A percentile compares a stretch with the other conserved stretches of the same genome.
These are phyloP conservation scores for Aegithalos caudatus DNA, from an alignment of 2,113 vertebrate species.

Conservation along the genomic window DNA sequence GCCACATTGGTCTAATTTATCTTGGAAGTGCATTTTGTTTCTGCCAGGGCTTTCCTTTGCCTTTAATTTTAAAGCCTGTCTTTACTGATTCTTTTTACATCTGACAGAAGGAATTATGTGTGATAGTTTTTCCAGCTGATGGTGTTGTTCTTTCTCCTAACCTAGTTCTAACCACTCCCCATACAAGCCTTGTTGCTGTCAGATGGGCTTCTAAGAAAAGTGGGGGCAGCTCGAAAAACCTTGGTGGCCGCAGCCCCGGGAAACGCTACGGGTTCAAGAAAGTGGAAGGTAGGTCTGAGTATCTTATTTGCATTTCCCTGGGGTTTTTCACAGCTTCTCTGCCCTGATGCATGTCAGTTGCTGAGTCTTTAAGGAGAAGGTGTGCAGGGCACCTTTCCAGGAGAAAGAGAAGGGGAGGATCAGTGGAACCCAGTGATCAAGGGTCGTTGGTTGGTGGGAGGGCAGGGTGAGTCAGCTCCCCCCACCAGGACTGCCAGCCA, in stretches of 20 bases:
- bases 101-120: not conserved
- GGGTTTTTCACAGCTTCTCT: not conserved
- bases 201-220: constrained; percentile 90
- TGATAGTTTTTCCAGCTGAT: not conserved
- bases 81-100: not conserved
- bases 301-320: not conserved
- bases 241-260: constrained; percentile 85
- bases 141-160: not conserved
- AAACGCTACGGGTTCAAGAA: constrained; percentile 86
- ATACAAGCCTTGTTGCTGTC: constrained; percentile 43
- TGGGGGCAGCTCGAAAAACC: constrained; percentile 85
- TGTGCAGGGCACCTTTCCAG: not conserved
- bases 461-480: not conserved
- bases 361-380: not conserved
- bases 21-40: not conserved
- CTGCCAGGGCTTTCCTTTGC: not conserved
- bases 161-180: constrained; percentile 42
- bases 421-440: not conserved
- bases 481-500: not conserved
- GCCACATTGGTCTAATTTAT: not conserved
- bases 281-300: constrained; percentile 77
- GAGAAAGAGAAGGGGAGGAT: not conserved
- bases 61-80: not conserved
- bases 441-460: not conserved
- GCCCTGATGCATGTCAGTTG: rapidly evolving